Evolutionary conservation across 2,113 vertebrate genomes (phyloP), one percentile per base, ranked within the genome.

Genomic region (Salminus brasiliensis): DNA sequence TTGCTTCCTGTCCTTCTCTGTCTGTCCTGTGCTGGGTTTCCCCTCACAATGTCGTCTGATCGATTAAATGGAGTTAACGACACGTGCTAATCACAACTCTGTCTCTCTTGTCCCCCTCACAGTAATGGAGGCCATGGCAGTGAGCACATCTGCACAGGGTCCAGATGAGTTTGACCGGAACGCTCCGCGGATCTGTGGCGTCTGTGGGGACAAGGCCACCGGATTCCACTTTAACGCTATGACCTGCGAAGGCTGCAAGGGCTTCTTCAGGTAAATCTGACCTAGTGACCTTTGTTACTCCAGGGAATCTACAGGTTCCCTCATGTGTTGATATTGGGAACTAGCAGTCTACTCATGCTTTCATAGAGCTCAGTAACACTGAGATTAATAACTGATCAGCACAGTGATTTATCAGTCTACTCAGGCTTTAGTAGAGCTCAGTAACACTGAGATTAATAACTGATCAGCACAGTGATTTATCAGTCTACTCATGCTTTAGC

Each of bases 191-290:
- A 95, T 99, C 89, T 99, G 97, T 0, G 97, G 97, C 0, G 97
- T 99, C 18, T 99, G 97, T 0, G 97, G 97, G 5, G 97, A 99
- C 93, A 94, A 94, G 75, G 97, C 97, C 86, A 97, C 96, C 0
- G 97, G 97, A 16, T 99, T 98, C 81, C 97, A 99, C 91, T 99
- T 99, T 93, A 98, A 99, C 0, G 97, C 97, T 81, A 98, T 98
- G 97, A 98, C 96, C 82, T 99, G 97, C 1, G 97, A 99, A 85
- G 97, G 97, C 88, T 99, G 97, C 94, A 99, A 99, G 88, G 97
- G 97, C 27, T 98, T 99, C 89, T 99, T 99, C 94, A 95, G 97
- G 97, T 98, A 89, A 29, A 34, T n/a, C 47, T 25, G 11, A 15
- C 36, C 9, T 4, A 9, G 6, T 21, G 6, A 21, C n/a, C n/a